phyloP scores from a whole-genome alignment of 2,113 vertebrate species.

The Pundamilia nyererei region DNA sequence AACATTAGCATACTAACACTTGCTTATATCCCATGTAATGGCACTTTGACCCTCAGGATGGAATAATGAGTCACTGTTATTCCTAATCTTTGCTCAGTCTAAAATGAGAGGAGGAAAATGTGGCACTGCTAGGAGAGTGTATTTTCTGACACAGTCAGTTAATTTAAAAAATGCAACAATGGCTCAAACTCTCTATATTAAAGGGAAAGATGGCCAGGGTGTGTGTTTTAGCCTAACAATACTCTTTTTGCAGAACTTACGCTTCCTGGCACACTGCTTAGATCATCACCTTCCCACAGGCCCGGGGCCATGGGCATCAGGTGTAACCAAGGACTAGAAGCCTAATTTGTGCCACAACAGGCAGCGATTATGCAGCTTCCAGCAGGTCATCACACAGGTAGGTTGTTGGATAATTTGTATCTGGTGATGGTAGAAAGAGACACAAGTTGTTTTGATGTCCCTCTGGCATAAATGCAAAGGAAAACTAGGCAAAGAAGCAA shows the following conservation, averaged over 20 bases:
- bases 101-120: background rate
- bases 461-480: background rate
- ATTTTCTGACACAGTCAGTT: background rate
- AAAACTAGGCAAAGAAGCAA: background rate
- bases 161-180: background rate
- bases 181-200: background rate
- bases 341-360: background rate
- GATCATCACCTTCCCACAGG: background rate
- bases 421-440: background rate
- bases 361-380: background rate
- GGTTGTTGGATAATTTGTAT: background rate
- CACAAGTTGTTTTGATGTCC: background rate
- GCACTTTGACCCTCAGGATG: fast-evolving
- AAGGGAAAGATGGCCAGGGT: background rate
- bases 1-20: background rate
- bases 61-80: background rate
- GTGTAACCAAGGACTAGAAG: background rate
- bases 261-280: background rate
- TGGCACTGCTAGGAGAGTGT: background rate
- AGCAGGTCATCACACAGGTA: background rate
- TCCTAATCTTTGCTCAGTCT: background rate
- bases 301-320: fast-evolving
- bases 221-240: background rate
- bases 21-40: background rate
- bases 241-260: background rate